Conservation (phyloP, 2,113 vertebrate species). For the Halichoeres trimaculatus region DNA sequence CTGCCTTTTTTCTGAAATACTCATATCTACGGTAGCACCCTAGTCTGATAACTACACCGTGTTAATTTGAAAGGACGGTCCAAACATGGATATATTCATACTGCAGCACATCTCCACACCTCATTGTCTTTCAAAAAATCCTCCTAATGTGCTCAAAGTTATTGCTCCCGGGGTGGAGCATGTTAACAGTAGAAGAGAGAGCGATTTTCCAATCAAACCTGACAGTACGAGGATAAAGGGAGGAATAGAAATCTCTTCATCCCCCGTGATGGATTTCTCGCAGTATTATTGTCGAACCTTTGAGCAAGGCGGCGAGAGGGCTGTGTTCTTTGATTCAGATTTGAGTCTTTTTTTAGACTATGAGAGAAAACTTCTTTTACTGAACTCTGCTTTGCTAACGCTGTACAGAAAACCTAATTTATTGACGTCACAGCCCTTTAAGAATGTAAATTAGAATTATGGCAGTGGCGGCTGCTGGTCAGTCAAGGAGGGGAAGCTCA, state of each 20-base stretch:
- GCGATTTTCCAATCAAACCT: slow-evolving; percentile 41
- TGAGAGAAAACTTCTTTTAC: background rate
- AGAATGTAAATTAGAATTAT: background rate
- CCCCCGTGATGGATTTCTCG: slow-evolving; percentile 50
- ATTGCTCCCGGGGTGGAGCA: background rate
- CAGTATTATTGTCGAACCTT: slow-evolving; percentile 23
- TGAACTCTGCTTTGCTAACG: background rate
- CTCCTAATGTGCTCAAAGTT: slow-evolving; percentile 3
- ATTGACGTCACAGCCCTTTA: background rate
- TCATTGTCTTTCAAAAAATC: slow-evolving; percentile 10
- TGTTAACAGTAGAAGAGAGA: slow-evolving; percentile 34
- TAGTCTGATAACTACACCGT: background rate
- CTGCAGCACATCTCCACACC: background rate
- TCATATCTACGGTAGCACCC: background rate
- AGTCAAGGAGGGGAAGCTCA: too few species aligned
- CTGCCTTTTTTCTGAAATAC: background rate
- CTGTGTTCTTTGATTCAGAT: slow-evolving; percentile 33
- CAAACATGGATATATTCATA: background rate
- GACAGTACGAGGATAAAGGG: slow-evolving; percentile 42
- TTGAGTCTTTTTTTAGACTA: slow-evolving; percentile 13
- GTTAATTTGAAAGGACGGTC: background rate
- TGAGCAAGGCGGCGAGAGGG: slow-evolving; percentile 19
- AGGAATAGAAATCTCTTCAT: slow-evolving; percentile 49
- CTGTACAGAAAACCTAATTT: slow-evolving; percentile 6
- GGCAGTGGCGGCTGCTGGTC: too few species aligned